Percentiles rank a stretch among this genome's conserved stretches.
Conservation (phyloP, 2,113 vertebrate genomes). For the Peromyscus polionotus region DNA sequence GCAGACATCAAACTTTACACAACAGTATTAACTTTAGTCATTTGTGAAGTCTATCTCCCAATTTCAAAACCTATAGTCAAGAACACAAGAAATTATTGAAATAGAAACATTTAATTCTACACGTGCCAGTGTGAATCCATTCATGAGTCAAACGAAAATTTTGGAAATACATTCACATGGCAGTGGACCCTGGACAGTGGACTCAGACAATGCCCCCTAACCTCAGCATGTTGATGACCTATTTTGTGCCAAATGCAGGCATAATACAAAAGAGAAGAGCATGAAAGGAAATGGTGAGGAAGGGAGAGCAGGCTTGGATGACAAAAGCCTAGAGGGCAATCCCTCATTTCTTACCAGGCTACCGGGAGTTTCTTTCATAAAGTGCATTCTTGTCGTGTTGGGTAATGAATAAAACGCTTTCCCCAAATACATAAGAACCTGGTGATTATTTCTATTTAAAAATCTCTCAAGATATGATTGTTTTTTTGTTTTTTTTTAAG, state of each 20-base stretch:
- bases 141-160: not conserved
- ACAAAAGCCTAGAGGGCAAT: not conserved
- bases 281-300: fast-evolving
- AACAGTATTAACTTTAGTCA: not conserved
- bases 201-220: not conserved
- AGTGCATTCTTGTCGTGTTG: not conserved
- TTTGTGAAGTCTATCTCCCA: not conserved
- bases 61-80: not conserved
- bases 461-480: not conserved
- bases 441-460: not conserved
- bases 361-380: not conserved
- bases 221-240: too few relatives aligned
- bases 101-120: not conserved
- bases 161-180: not conserved
- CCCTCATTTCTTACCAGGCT: not conserved
- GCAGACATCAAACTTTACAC: not conserved
- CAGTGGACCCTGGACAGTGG: not conserved
- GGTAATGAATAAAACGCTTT: not conserved
- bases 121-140: too few relatives aligned
- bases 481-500: not conserved
- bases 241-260: not conserved
- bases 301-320: not conserved
- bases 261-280: not conserved
- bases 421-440: not conserved
- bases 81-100: not conserved